These are phyloP conservation scores for Protosalanx chinensis DNA, from an alignment of 2,797 vertebrate species.

Conservation along the genomic window DNA sequence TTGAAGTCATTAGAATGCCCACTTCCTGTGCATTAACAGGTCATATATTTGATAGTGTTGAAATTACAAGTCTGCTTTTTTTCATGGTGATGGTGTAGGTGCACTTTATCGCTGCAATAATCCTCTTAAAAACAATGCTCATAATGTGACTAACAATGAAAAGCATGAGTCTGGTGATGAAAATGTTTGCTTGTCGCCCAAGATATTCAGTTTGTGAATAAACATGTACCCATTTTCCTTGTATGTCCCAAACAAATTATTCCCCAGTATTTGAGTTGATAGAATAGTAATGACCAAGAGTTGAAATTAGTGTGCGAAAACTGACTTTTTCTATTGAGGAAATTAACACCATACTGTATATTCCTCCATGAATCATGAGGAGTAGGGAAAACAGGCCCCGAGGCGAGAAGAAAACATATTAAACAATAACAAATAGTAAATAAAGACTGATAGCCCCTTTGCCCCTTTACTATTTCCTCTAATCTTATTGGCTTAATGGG, in stretches of 20 bases:
- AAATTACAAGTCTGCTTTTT: not conserved
- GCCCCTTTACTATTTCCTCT: conserved; percentile 20
- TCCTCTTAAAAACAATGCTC: conserved; percentile 6
- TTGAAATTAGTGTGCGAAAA: not conserved
- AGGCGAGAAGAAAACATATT: conserved; percentile 47
- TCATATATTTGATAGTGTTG: not conserved
- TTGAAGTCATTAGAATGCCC: too few relatives aligned
- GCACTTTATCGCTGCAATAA: conserved; percentile 30
- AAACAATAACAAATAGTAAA: conserved; percentile 52
- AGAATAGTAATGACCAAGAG: conserved; percentile 38
- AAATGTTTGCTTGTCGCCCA: conserved; percentile 42
- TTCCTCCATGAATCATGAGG: conserved; percentile 52
- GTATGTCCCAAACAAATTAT: conserved; percentile 32
- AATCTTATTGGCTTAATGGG: conserved; percentile 5
- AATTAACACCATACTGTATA: conserved; percentile 32
- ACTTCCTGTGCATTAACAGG: too few relatives aligned
- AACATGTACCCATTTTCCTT: conserved; percentile 36
- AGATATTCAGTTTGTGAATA: conserved; percentile 42
- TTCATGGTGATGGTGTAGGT: not conserved
- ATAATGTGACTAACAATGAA: conserved; percentile 43
- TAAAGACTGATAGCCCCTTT: conserved; percentile 53
- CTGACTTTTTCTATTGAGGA: not conserved
- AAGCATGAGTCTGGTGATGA: conserved; percentile 52
- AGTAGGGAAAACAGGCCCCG: conserved; percentile 38
- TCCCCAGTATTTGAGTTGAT: conserved; percentile 46